These are phyloP conservation scores for Augiades crinisus DNA, from an alignment of 2,888 invertebrate species.

Conservation along the genomic window DNA sequence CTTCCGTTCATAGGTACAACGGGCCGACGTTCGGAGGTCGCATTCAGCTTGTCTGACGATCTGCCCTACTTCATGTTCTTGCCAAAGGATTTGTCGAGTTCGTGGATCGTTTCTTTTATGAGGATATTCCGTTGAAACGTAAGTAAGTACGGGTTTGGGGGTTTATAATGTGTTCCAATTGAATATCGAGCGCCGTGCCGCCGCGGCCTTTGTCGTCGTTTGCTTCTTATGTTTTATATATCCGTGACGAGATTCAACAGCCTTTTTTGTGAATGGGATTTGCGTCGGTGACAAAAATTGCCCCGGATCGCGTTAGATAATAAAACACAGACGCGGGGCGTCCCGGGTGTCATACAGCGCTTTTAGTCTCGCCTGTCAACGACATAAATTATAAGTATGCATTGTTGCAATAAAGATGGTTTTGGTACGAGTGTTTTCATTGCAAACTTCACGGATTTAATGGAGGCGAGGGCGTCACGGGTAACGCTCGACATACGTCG, in stretches of 20 bases:
- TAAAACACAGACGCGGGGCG: conserved; percentile 63
- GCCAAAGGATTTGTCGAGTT: conserved; percentile 78
- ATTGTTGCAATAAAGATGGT: conserved; percentile 68
- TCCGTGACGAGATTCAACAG: conserved; percentile 31
- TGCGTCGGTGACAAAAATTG: conserved; percentile 28
- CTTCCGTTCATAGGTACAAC: conserved; percentile 69
- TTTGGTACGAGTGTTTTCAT: conserved; percentile 68
- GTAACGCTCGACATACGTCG: conserved; percentile 70
- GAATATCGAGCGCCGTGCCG: conserved; percentile 49
- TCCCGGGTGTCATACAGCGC: conserved; percentile 44
- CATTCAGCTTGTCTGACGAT: conserved; percentile 74
- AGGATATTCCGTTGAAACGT: conserved; percentile 64
- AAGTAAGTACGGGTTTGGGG: conserved; percentile 71
- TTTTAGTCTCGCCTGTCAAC: conserved; percentile 71
- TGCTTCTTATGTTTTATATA: conserved; percentile 36
- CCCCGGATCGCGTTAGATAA: conserved; percentile 38
- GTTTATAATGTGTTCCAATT: conserved; percentile 69
- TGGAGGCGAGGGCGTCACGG: conserved; percentile 72
- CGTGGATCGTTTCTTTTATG: conserved; percentile 76
- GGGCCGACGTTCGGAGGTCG: conserved; percentile 66
- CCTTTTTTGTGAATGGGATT: conserved; percentile 28
- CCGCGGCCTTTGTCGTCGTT: conserved; percentile 41
- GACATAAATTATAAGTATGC: conserved; percentile 72
- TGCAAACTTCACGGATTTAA: conserved; percentile 64
- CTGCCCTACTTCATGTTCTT: conserved; percentile 77